Base-by-base conservation (phyloP, 2,797 vertebrate genomes). In the Pteropus rufus region DNA sequence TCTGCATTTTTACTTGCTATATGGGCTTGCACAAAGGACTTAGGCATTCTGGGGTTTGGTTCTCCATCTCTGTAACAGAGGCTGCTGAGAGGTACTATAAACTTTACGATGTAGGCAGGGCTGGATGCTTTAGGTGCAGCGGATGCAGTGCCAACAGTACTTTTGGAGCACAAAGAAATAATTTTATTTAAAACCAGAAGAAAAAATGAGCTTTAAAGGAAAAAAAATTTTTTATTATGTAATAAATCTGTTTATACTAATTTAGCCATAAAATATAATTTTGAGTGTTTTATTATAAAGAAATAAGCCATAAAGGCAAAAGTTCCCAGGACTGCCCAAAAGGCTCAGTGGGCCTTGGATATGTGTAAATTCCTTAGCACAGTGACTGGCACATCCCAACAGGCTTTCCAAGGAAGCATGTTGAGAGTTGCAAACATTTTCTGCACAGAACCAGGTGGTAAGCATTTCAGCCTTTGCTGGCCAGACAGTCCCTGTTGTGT, bases 131-230 rank as follows among this genome's bases (percentile, higher is more conserved):
- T 34, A 72, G 21, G 56, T 14, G n/a, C 7, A 39, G 16, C 18
- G 34, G 29, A 7, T n/a, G 1, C 0, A 36, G 18, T 36, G 24
- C 24, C 24, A 23, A 19, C 2, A 1, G 4, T 72, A 64, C 11
- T 69, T 87, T 73, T 80, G 46, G 34, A 34, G 41, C 2, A 10
- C 9, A 29, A 93, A 19, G 49, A 16, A 41, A 14, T 31, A 60
- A 54, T 58, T 79, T 85, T 12, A 72, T 75, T 92, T 34, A 87
- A 88, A 88, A 89, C 60, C 41, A 87, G 11, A 90, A 91, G 46
- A 58, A 21, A 49, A 70, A 94, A 54, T 21, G 23, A 88, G 41
- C 1, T 54, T n/a, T 7, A 24, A 67, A 65, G 36, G 87, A 75
- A 69, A 70, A 34, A 60, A 60, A 72, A 44, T 44, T n/a, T 65